Base-by-base conservation (phyloP, 1,140 invertebrate species). In the Drosophila takahashii region DNA sequence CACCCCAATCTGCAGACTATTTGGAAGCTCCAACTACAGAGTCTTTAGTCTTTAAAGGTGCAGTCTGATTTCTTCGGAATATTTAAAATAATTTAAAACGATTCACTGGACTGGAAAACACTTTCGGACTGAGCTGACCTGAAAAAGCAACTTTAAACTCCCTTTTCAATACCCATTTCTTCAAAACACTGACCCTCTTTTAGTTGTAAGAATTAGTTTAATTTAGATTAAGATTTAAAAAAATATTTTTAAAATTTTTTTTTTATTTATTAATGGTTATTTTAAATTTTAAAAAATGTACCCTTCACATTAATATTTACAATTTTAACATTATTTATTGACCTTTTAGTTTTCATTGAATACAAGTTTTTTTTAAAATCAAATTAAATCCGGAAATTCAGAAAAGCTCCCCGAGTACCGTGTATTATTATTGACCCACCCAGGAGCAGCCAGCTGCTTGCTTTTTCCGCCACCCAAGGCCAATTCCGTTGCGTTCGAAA, bases 371-470 rank as follows among this genome's bases (percentile, higher is more conserved):
- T 7, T 15, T 9, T 41, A 3, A 41, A 41, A 18, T 18, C 10
- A 18, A 48, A 32, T 15, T 4, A 2, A 9, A 32, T 8, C 0
- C 8, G 1, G 22, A 22, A 22, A 22, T 22, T 22, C 22, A 22
- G 22, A 22, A 29, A 15, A 48, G 9, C 26, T 13, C 11, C 29
- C 32, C 18, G 4, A 42, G 8, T 22, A 10, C n/a, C 27, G 16
- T 5, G 18, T 60, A 22, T 44, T 59, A 26, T 36, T 59, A 44
- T 64, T 58, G 39, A 59, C 39, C 42, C 18, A 53, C 5, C 37
- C 61, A n/a, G 34, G 11, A 16, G 16, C 22, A 37, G 32, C 15
- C 34, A 29, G 13, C 36, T 36, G 27, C 42, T 3, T 15, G 5
- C 32, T 16, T 60, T 29, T 26, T 13, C 4, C 10, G 10, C 32